These are phyloP conservation scores for Orchesellides sinensis DNA, from an alignment of 2,888 invertebrate genomes.

Conservation along the genomic window DNA sequence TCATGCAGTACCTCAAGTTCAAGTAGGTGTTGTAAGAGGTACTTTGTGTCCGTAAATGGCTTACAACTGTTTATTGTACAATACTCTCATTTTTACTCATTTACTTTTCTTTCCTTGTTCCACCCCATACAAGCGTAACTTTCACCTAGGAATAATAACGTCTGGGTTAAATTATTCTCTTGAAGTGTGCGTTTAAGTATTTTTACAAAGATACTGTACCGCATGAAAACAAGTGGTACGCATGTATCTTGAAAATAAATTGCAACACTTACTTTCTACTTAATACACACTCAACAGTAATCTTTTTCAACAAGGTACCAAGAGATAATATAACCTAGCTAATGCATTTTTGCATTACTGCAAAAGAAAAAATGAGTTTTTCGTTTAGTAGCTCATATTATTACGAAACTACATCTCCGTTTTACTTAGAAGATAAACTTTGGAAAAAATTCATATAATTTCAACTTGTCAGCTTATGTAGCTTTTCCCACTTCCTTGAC, in stretches of 20 bases:
- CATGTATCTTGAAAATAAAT: conserved; percentile 56
- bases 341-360: conserved; percentile 8
- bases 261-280: conserved; percentile 53
- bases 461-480: too few species aligned
- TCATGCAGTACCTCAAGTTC: too few species aligned
- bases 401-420: too few species aligned
- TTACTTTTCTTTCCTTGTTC: too few species aligned
- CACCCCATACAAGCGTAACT: too few species aligned
- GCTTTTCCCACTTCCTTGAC: conserved; percentile 3
- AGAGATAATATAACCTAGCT: conserved; percentile 46
- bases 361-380: conserved; percentile 43
- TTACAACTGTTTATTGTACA: too few species aligned
- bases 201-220: conserved; percentile 2
- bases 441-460: not conserved
- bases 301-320: conserved; percentile 28
- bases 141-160: too few species aligned
- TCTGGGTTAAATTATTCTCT: conserved; percentile 25
- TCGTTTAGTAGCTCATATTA: conserved; percentile 39
- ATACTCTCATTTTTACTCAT: too few species aligned
- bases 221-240: conserved; percentile 1
- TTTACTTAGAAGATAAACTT: too few species aligned
- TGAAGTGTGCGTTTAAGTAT: not conserved
- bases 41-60: too few species aligned
- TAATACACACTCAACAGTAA: conserved; percentile 46
- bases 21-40: too few species aligned